These are phyloP conservation scores for Megathymus violae DNA, from an alignment of 1,140 invertebrate species.

Conservation along the genomic window DNA sequence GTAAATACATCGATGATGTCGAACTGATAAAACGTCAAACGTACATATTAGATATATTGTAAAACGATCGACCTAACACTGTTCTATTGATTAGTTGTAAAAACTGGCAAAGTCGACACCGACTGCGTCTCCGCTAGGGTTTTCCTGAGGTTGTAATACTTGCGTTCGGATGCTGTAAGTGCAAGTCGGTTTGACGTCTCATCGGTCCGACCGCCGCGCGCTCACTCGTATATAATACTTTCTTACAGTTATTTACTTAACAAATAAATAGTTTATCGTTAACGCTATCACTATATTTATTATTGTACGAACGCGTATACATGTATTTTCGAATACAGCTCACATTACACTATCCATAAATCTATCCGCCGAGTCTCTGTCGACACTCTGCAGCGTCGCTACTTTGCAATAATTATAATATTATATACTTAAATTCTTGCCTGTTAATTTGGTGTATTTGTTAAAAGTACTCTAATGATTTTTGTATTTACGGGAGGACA, in stretches of 20 bases:
- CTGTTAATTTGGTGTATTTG: not conserved
- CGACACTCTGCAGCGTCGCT: not conserved
- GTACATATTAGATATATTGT: too few species aligned
- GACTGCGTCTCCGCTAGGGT: too few species aligned
- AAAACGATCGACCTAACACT: too few species aligned
- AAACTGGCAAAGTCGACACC: too few species aligned
- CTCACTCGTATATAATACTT: slow-evolving; percentile 44
- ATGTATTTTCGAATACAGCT: slow-evolving; percentile 75
- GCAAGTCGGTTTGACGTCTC: slow-evolving; percentile 11
- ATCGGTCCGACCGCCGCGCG: not conserved
- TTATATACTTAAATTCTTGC: not conserved
- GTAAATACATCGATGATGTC: slow-evolving; percentile 51
- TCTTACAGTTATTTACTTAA: slow-evolving; percentile 46
- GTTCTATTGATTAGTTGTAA: too few species aligned
- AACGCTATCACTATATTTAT: slow-evolving; percentile 67
- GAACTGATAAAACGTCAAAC: slow-evolving; percentile 37
- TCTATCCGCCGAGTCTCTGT: not conserved
- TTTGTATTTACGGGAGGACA: too few species aligned
- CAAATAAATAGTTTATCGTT: slow-evolving; percentile 50
- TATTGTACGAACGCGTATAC: slow-evolving; percentile 82
- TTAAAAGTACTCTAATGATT: not conserved
- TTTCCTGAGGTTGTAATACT: too few species aligned
- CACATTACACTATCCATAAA: slow-evolving; percentile 47
- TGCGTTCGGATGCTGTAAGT: too few species aligned
- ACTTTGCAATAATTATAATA: not conserved